Percentiles rank a stretch among this genome's conserved stretches.
Conservation (phyloP, 2,888 invertebrate species). For the Tachystola acroxantha region DNA sequence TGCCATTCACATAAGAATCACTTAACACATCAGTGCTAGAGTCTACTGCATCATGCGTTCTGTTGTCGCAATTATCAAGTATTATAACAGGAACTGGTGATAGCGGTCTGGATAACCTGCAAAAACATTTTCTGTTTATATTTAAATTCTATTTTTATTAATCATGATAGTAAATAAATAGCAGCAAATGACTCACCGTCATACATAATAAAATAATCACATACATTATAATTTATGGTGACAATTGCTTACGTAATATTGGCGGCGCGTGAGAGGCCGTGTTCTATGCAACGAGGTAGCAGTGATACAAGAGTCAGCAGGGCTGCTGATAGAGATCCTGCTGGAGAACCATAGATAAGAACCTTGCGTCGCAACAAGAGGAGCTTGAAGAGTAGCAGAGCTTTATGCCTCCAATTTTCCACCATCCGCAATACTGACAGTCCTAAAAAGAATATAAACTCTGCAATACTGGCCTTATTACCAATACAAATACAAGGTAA, state of each 20-base stretch:
- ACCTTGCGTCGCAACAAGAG: conserved; percentile 92
- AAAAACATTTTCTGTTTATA: conserved; percentile 9
- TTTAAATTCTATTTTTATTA: background rate
- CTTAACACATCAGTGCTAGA: conserved; percentile 29
- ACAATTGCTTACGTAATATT: conserved; percentile 84
- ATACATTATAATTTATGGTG: background rate
- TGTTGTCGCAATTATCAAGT: conserved; percentile 31
- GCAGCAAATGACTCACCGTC: no score
- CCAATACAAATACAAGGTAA: no score
- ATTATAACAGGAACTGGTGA: conserved; percentile 42
- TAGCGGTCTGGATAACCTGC: conserved; percentile 59
- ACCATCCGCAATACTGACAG: conserved; percentile 89
- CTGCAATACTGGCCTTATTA: no score
- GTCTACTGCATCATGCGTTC: conserved; percentile 32
- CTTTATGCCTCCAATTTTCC: conserved; percentile 93
- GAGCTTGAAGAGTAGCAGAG: conserved; percentile 94
- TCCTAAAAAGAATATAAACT: conserved; percentile 78
- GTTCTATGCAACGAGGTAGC: conserved; percentile 92
- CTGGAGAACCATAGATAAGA: conserved; percentile 95
- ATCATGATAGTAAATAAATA: background rate
- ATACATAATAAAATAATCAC: no score
- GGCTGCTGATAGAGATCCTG: conserved; percentile 90
- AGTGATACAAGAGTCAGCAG: conserved; percentile 93
- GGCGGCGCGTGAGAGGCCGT: conserved; percentile 89
- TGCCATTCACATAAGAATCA: conserved; percentile 48